Percentiles rank a stretch among this genome's conserved stretches.
phyloP scores from a whole-genome alignment of 2,797 vertebrate species.

The Siniperca obscura region DNA sequence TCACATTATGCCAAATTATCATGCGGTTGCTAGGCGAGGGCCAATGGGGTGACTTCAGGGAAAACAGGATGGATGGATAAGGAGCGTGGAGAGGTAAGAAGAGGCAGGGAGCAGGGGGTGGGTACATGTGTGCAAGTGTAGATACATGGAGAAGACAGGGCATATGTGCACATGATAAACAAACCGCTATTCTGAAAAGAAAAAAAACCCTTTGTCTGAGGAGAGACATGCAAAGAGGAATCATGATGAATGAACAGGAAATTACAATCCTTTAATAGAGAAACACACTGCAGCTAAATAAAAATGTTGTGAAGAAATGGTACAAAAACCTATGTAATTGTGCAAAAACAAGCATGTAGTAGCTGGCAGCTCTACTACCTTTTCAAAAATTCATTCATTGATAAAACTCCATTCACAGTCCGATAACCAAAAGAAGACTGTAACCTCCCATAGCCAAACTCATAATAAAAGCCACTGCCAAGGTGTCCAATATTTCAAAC shows the following conservation, averaged over 20 bases:
- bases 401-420: conserved; percentile 52
- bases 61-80: conserved; percentile 78
- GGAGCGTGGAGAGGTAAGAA: conserved; percentile 75
- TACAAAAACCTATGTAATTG: background rate
- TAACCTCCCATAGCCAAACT: conserved; percentile 18
- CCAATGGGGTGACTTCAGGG: conserved; percentile 75
- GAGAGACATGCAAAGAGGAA: conserved; percentile 7
- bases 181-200: conserved; percentile 19
- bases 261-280: background rate
- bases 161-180: conserved; percentile 48
- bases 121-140: conserved; percentile 47
- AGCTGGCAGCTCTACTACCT: conserved; percentile 1
- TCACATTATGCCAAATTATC: conserved; percentile 86
- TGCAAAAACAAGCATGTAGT: background rate
- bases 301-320: background rate
- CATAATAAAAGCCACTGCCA: conserved; percentile 71
- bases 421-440: conserved; percentile 35
- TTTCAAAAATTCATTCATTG: conserved; percentile 22
- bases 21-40: conserved; percentile 84
- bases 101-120: conserved; percentile 55
- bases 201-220: conserved; percentile 24
- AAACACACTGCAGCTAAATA: background rate
- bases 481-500: conserved; percentile 69
- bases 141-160: conserved; percentile 21
- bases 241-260: background rate